Conservation (phyloP, 2,888 invertebrate species). For the Phaedon cochleariae region DNA sequence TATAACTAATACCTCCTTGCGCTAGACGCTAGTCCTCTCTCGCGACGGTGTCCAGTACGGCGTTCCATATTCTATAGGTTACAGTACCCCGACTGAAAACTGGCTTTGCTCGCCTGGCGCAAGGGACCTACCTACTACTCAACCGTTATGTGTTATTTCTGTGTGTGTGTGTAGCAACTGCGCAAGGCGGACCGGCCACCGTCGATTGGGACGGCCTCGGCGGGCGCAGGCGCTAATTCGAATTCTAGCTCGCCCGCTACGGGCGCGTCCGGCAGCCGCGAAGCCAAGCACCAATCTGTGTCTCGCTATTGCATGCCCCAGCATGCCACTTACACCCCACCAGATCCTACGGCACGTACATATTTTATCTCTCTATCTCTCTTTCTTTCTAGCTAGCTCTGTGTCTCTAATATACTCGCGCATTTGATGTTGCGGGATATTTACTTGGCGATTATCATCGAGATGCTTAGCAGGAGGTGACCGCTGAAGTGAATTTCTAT, state of each 20-base stretch:
- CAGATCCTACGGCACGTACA: constrained; percentile 70
- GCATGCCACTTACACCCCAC: constrained; percentile 69
- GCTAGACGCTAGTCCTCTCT: too few relatives aligned
- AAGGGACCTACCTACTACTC: constrained; percentile 49
- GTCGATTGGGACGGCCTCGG: constrained; percentile 54
- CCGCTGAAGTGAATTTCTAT: too few relatives aligned
- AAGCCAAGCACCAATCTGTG: constrained; percentile 63
- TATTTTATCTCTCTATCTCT: constrained; percentile 52
- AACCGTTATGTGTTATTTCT: constrained; percentile 61
- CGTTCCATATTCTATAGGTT: too few relatives aligned
- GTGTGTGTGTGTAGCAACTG: constrained; percentile 63
- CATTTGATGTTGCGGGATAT: too few relatives aligned
- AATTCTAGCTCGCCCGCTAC: constrained; percentile 55
- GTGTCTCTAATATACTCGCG: too few relatives aligned
- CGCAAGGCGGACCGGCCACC: constrained; percentile 62
- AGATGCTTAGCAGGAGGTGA: too few relatives aligned
- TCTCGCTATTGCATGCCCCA: constrained; percentile 71
- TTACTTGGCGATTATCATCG: too few relatives aligned
- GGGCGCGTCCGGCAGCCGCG: constrained; percentile 61
- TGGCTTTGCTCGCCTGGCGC: constrained; percentile 19
- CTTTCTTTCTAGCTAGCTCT: too few relatives aligned
- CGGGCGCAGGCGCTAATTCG: constrained; percentile 48
- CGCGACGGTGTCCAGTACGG: too few relatives aligned
- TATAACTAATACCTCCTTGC: too few relatives aligned
- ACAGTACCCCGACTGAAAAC: too few relatives aligned